Base-by-base conservation (phyloP, 2,797 vertebrate genomes). In the Oophaga sylvatica region DNA sequence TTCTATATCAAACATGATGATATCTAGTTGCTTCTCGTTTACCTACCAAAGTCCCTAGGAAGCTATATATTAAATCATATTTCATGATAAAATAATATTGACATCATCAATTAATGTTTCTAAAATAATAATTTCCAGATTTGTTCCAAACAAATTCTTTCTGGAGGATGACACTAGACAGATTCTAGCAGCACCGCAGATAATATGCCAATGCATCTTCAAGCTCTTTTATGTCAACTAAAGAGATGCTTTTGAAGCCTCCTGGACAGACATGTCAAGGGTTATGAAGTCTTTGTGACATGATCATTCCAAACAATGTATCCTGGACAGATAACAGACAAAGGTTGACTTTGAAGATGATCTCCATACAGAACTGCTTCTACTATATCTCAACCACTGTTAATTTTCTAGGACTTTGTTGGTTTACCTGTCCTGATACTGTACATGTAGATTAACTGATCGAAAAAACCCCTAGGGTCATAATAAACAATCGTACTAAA, bases 1-100 rank as follows among this genome's bases (percentile, higher is more conserved):
- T 91, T 35, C 73, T 26, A 45, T 70, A 16, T 41, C 71, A 15
- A 26, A 29, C 65, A 53, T 82, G 71, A 19, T 13, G 20, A 45
- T n/a, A 41, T 73, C 53, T 35, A 2, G 59, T 83, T 59, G 15
- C 48, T 80, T 80, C 26, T 26, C 7, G 35, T 59, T 45, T 71
- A 35, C 5, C 41, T 20, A 71, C 26, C 41, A 80, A 85, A 57
- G n/a, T n/a, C 53, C 26, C 59, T 59, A 11, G 15, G 41, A 80
- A 16, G 20, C 3, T 31, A 79, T 31, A 35, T 1, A 67, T 48
- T 0, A 19, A 56, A 22, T 56, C 11, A 53, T 48, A 48, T 48
- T 48, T 75, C 12, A n/a, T n/a, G 13, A n/a, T n/a, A 13, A 48
- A 75, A 48, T 10, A 75, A 48, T 75, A 48, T 75, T 48, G 15